phyloP scores from a whole-genome alignment of 2,797 vertebrate genomes.

The Cephalopachus bancanus region DNA sequence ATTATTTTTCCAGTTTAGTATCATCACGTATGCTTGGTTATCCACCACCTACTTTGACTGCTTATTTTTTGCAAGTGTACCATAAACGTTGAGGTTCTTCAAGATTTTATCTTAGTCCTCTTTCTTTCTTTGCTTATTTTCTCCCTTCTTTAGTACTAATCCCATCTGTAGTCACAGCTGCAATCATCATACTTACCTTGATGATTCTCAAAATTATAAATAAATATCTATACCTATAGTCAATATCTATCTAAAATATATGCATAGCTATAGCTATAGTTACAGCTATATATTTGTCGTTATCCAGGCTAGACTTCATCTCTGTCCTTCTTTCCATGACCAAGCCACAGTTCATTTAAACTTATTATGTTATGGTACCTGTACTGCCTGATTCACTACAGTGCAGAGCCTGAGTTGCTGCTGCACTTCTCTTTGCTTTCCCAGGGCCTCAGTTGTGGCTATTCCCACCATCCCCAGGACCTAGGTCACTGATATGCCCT shows the following conservation, averaged over 20 bases:
- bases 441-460: neutral
- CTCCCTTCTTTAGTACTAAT: neutral
- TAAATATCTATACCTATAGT: neutral
- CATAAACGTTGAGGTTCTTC: neutral
- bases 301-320: neutral
- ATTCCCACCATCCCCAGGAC: neutral
- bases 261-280: too few species aligned
- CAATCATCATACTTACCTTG: neutral
- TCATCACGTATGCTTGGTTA: neutral
- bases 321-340: neutral
- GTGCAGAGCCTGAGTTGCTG: neutral
- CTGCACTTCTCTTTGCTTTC: neutral
- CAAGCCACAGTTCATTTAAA: neutral
- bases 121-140: neutral
- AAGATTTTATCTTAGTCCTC: neutral
- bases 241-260: neutral
- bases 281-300: neutral
- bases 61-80: neutral
- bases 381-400: neutral
- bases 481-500: neutral
- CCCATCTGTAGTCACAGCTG: neutral
- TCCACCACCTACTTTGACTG: neutral
- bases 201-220: neutral
- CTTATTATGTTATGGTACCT: neutral
- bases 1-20: neutral